Percentiles rank a stretch among this genome's conserved stretches.
Conservation (phyloP, 2,113 vertebrate species). For the Anolis sagrei region DNA sequence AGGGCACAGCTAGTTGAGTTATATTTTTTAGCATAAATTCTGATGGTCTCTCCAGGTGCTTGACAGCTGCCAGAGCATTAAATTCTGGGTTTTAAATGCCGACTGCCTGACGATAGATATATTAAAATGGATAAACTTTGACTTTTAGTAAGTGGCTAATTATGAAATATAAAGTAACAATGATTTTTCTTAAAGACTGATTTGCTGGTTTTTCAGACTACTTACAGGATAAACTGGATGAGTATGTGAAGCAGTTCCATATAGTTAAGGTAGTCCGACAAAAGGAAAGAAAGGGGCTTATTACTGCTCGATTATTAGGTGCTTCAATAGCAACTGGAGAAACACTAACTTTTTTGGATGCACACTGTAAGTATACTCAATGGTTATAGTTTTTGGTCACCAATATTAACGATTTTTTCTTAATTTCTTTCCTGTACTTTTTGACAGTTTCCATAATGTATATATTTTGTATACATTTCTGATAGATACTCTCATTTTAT, state of each 20-base stretch:
- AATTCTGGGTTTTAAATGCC: no score
- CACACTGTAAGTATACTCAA: constrained; percentile 90
- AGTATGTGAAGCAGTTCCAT: constrained; percentile 88
- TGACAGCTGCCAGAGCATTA: no score
- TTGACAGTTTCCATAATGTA: neutral
- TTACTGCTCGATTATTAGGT: constrained; percentile 92
- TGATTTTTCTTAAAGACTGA: constrained; percentile 10
- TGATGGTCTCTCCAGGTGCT: no score
- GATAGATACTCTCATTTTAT: neutral
- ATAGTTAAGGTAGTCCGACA: constrained; percentile 93
- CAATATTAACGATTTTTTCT: neutral
- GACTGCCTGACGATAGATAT: neutral
- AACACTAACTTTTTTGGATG: constrained; percentile 95
- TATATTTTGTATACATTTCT: neutral
- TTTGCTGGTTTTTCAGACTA: constrained; percentile 80
- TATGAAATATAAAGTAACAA: neutral
- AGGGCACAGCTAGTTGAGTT: no score
- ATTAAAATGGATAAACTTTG: neutral
- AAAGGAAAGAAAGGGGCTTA: constrained; percentile 93
- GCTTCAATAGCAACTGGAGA: constrained; percentile 92
- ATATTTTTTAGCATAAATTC: no score
- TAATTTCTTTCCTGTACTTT: neutral
- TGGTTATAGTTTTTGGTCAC: neutral
- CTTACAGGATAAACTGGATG: constrained; percentile 88
- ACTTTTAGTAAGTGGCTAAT: neutral